phyloP scores from a whole-genome alignment of 2,113 vertebrate species.

The Elephas maximus region DNA sequence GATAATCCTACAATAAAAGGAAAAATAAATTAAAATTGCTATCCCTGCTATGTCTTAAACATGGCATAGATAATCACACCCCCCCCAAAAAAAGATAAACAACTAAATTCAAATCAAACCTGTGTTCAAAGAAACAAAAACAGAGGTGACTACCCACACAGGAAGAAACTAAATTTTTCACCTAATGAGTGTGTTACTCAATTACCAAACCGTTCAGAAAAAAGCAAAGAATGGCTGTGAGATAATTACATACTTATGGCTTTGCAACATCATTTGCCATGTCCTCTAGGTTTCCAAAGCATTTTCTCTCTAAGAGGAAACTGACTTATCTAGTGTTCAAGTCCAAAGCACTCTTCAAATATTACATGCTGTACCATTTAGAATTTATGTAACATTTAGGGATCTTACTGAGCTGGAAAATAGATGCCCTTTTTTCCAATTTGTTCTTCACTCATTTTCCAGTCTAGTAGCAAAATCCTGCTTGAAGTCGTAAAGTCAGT shows the following conservation, averaged over 20 bases:
- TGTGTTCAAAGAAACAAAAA: constrained; percentile 58
- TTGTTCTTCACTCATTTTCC: constrained; percentile 86
- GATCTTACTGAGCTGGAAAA: constrained; percentile 88
- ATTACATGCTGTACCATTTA: constrained; percentile 80
- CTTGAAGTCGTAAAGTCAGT: constrained; percentile 70
- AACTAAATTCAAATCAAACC: constrained; percentile 50
- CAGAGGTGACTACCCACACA: constrained; percentile 60
- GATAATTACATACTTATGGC: constrained; percentile 82
- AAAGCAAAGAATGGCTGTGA: constrained; percentile 78
- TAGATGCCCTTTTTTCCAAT: constrained; percentile 75
- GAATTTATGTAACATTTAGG: constrained; percentile 86
- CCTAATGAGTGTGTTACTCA: constrained; percentile 78
- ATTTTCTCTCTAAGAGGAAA: constrained; percentile 79
- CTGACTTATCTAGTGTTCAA: constrained; percentile 73
- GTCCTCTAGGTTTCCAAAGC: constrained; percentile 79
- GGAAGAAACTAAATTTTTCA: constrained; percentile 69
- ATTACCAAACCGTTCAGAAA: constrained; percentile 81
- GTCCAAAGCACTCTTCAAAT: constrained; percentile 84
- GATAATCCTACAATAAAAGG: not conserved
- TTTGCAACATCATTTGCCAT: constrained; percentile 82
- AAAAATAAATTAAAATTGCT: not conserved
- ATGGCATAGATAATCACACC: not conserved
- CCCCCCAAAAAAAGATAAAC: not conserved
- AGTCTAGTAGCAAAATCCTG: constrained; percentile 75
- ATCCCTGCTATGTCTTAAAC: not conserved